These are phyloP conservation scores for Rhyacichthys aspro DNA, from an alignment of 2,797 vertebrate species.

Conservation along the genomic window DNA sequence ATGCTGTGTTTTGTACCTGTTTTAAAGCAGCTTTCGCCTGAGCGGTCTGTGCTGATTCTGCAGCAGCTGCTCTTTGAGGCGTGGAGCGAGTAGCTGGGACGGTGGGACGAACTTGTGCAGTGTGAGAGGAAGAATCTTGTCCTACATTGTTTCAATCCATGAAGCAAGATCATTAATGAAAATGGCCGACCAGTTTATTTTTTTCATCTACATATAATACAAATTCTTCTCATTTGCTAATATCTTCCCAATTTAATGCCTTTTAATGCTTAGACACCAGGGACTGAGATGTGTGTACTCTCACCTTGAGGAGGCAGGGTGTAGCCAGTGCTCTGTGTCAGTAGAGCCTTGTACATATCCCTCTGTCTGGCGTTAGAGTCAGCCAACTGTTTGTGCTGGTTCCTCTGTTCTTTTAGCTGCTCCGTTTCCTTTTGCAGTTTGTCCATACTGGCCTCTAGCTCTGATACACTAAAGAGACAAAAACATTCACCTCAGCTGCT, in stretches of 20 bases:
- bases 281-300: too few relatives aligned
- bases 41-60: slow-evolving; percentile 82
- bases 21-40: slow-evolving; percentile 95
- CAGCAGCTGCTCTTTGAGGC: slow-evolving; percentile 78
- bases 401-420: slow-evolving; percentile 87
- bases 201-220: neutral
- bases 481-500: neutral
- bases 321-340: slow-evolving; percentile 91
- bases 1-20: slow-evolving; percentile 78
- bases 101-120: slow-evolving; percentile 77
- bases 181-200: too few relatives aligned
- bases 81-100: slow-evolving; percentile 79
- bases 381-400: slow-evolving; percentile 91
- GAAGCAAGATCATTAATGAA: neutral
- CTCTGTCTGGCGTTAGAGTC: slow-evolving; percentile 92
- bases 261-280: too few relatives aligned
- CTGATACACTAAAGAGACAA: slow-evolving; percentile 61
- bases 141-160: neutral
- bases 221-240: too few relatives aligned
- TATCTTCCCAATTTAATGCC: too few relatives aligned
- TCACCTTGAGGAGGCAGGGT: slow-evolving; percentile 88
- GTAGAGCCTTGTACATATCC: slow-evolving; percentile 94
- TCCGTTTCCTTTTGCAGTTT: slow-evolving; percentile 84
- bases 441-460: slow-evolving; percentile 84
- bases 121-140: slow-evolving; percentile 77